Evolutionary conservation across 2,888 invertebrate genomes (phyloP), one percentile per base, ranked within the genome.

Genomic region (Caenorhabditis panamensis): DNA sequence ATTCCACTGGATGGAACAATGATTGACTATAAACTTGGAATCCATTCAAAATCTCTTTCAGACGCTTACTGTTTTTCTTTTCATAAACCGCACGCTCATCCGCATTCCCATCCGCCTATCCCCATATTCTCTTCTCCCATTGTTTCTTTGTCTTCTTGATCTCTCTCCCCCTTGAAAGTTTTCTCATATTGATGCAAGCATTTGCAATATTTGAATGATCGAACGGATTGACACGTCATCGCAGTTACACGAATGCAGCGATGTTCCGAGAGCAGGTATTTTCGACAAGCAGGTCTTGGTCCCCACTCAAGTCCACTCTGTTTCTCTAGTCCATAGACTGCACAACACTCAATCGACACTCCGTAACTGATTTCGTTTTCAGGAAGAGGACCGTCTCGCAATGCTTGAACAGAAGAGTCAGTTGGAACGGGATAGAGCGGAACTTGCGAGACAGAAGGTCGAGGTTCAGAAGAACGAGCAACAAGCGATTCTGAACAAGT

Each of bases 341-440:
- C 53, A 53, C 53, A 31, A 41, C 41, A 13, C 5, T 8, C 18
- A 31, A 3, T 2, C 5, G 18, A 31, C 58, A n/a, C 37, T 20
- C 11, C 22, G 20, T 58, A n/a, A 58, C 16, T 37, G 4, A 4
- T 28, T 18, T 18, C 9, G 1, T 63, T 86, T 88, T 84, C 84
- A 90, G 90, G 88, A 86, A 69, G 89, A 89, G 63, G 89, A 89
- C 59, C 87, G 89, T 18, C 80, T 90, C 68, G 86, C 86, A 63
- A 89, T 90, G 89, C 85, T 90, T 44, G 88, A 86, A 26, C 83
- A 84, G 49, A 87, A 88, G 63, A 79, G 86, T 36, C 83, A 86
- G 71, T 77, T 88, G 69, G 89, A 90, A 58, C 66, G 86, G 41
- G 89, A 90, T 61, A 82, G 88, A n/a, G 82, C 78, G 18, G 85